A percentile compares a stretch with the other conserved stretches of the same genome.
These are phyloP conservation scores for Pogona vitticeps DNA, from an alignment of 2,113 vertebrate species.

Conservation along the genomic window DNA sequence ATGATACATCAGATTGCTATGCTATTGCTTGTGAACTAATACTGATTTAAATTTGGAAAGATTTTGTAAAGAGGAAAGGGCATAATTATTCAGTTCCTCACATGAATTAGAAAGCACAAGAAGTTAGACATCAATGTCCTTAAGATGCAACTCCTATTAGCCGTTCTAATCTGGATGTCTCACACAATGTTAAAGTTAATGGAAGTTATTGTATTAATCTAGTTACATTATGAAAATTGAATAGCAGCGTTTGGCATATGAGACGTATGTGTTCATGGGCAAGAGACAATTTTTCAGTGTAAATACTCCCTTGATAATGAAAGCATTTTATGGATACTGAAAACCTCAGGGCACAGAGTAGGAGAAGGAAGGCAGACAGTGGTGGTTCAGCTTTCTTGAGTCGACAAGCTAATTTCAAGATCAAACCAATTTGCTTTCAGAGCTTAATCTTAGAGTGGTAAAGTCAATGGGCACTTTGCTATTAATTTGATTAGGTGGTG, in stretches of 20 bases:
- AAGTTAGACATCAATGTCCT: constrained; percentile 24
- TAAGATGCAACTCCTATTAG: constrained; percentile 47
- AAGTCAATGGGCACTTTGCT: not conserved
- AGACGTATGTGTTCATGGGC: not conserved
- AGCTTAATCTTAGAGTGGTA: not conserved
- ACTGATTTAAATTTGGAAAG: constrained; percentile 28
- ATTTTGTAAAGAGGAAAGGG: constrained; percentile 1
- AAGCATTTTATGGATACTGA: constrained; percentile 26
- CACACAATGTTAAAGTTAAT: constrained; percentile 49
- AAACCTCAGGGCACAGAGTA: not conserved
- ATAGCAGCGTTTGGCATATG: constrained; percentile 22
- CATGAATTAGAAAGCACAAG: constrained; percentile 25
- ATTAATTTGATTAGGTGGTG: not conserved
- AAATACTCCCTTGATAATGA: constrained; percentile 24
- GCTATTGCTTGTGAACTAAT: constrained; percentile 28
- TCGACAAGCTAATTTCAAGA: not conserved
- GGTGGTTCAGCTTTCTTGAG: not conserved
- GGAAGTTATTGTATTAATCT: constrained; percentile 47
- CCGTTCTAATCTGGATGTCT: constrained; percentile 32
- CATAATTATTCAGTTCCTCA: constrained; percentile 19
- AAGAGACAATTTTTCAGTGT: constrained; percentile 1
- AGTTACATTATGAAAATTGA: constrained; percentile 47
- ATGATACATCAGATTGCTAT: constrained; percentile 11
- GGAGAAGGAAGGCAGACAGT: not conserved
- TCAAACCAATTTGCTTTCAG: not conserved